Evolutionary conservation across 1,140 invertebrate species (phyloP), one percentile per base, ranked within the genome.

Genomic region (Pinna nobilis): DNA sequence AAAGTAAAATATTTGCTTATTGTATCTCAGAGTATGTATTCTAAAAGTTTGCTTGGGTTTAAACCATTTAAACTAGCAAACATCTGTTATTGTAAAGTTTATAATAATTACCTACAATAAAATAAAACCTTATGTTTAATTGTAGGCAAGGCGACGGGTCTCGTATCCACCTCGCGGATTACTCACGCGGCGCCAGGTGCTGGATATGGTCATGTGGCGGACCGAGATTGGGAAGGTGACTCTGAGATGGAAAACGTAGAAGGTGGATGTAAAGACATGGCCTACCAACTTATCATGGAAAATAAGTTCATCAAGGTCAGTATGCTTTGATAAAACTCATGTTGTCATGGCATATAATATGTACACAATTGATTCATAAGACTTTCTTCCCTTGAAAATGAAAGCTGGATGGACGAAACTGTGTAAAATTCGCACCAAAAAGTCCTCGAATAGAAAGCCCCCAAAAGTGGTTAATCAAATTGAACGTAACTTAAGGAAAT

Each of bases 211-310:
- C 64, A 74, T 37, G 60, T 69, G 32, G 63, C 76, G 7, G 60
- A 94, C 37, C 53, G 88, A 5, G 44, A 85, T 23, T 87, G 87
- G 87, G 87, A 89, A 74, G 70, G 60, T n/a, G 85, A 87, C 49
- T 60, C 63, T 20, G 30, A 73, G 9, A 77, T 84, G 44, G 13
- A 63, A 23, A 44, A 50, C 18, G 41, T 71, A 59, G 68, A 67
- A 1, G 76, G 64, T 7, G 41, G 61, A 92, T 82, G 80, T 44
- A 80, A 78, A 35, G 89, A 90, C 65, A 90, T 91, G 25, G 90
- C 89, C n/a, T 33, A 49, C 11, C 86, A 87, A 57, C 74, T 88
- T 9, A 61, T 85, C 20, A 50, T 80, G 30, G 77, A 81, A 25
- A 81, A 78, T 51, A 20, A 30, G 18, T 63, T 81, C 49, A 79